phyloP scores from a whole-genome alignment of 2,888 invertebrate species.

The Sipunculus nudus region DNA sequence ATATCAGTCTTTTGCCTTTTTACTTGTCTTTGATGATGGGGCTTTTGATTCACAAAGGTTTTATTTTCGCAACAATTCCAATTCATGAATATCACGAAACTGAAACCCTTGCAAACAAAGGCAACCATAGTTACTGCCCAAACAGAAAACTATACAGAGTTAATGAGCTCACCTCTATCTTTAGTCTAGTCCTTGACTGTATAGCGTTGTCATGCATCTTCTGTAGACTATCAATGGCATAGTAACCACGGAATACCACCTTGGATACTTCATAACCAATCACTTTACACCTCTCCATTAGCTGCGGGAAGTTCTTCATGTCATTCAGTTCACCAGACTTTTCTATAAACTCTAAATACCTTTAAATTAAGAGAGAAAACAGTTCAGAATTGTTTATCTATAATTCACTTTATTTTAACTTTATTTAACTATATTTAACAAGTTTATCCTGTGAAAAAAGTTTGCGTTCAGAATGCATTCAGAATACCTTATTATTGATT shows the following conservation, averaged over 20 bases:
- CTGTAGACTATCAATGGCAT: conserved; percentile 56
- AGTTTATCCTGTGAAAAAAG: not conserved
- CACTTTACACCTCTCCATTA: conserved; percentile 50
- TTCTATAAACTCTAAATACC: conserved; percentile 61
- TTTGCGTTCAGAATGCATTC: too few relatives aligned
- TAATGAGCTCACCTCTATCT: conserved; percentile 51
- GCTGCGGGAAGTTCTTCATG: conserved; percentile 50
- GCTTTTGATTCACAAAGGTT: too few relatives aligned
- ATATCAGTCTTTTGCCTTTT: too few relatives aligned
- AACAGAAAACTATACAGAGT: too few relatives aligned
- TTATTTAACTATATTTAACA: not conserved
- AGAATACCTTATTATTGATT: too few relatives aligned
- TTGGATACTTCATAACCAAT: conserved; percentile 59
- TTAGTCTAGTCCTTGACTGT: conserved; percentile 52
- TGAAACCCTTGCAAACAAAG: too few relatives aligned
- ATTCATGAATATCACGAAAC: too few relatives aligned
- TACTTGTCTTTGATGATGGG: too few relatives aligned
- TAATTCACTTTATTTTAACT: too few relatives aligned
- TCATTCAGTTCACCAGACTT: conserved; percentile 55
- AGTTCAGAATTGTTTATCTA: too few relatives aligned
- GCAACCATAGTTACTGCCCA: too few relatives aligned
- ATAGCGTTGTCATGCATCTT: conserved; percentile 59
- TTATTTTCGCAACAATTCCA: too few relatives aligned
- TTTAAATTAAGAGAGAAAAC: conserved; percentile 35
- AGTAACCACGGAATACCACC: conserved; percentile 61